Percentiles rank a stretch among this genome's conserved stretches.
Conservation (phyloP, 1,140 invertebrate genomes). For the Procambarus clarkii region DNA sequence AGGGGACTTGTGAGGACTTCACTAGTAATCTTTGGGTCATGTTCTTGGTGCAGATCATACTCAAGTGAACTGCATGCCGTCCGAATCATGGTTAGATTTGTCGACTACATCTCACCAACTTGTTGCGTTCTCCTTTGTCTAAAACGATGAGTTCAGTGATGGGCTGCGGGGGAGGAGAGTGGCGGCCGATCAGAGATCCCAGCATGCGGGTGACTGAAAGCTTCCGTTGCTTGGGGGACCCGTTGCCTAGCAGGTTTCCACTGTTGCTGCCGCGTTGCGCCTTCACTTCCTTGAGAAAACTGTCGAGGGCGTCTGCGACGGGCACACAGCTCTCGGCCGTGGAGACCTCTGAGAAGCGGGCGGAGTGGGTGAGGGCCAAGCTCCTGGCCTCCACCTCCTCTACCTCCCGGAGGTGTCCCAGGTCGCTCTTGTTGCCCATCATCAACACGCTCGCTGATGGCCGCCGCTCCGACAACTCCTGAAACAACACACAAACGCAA, state of each 20-base stretch:
- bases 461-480: slow-evolving; percentile 51
- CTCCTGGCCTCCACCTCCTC: slow-evolving; percentile 79
- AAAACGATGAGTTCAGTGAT: slow-evolving; percentile 73
- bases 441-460: slow-evolving; percentile 47
- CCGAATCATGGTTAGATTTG: slow-evolving; percentile 22
- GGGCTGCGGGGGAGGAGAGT: slow-evolving; percentile 74
- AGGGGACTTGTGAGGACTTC: slow-evolving; percentile 5
- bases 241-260: slow-evolving; percentile 70
- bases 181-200: slow-evolving; percentile 83
- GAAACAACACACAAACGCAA: slow-evolving; percentile 1
- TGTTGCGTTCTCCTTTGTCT: slow-evolving; percentile 63
- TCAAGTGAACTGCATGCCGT: neutral
- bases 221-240: slow-evolving; percentile 79
- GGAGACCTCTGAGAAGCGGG: slow-evolving; percentile 85
- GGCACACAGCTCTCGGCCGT: slow-evolving; percentile 85
- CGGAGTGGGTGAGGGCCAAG: slow-evolving; percentile 81
- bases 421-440: slow-evolving; percentile 68
- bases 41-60: neutral
- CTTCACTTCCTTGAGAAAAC: slow-evolving; percentile 81
- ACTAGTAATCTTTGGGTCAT: slow-evolving; percentile 37
- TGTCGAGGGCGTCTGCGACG: slow-evolving; percentile 83
- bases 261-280: slow-evolving; percentile 61
- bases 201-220: slow-evolving; percentile 88
- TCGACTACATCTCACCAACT: slow-evolving; percentile 56
- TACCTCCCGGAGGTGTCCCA: slow-evolving; percentile 72